These are phyloP conservation scores for Cerceris rybyensis DNA, from an alignment of 2,888 invertebrate species.

Conservation along the genomic window DNA sequence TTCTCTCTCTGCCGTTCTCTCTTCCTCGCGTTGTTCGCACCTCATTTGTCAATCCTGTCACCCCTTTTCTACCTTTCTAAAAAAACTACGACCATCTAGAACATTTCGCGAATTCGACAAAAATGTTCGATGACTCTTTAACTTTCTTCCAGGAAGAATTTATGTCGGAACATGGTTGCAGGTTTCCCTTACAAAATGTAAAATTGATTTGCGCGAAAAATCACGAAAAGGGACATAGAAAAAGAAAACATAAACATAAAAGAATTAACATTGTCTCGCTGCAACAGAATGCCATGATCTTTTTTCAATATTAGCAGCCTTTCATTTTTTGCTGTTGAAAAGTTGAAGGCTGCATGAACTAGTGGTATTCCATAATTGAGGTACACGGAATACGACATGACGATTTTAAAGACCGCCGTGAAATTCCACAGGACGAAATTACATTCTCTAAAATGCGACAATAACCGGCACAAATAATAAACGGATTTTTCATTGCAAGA, in stretches of 20 bases:
- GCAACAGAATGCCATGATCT: not conserved
- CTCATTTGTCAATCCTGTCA: conserved; percentile 17
- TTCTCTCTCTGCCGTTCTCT: conserved; percentile 10
- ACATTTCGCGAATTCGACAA: no score
- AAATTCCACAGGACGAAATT: conserved; percentile 39
- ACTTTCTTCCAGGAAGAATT: no score
- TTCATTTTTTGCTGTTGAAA: conserved; percentile 3
- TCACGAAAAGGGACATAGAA: not conserved
- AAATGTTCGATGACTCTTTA: no score
- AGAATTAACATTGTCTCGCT: conserved; percentile 17
- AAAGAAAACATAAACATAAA: not conserved
- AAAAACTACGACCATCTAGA: not conserved
- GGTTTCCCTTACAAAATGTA: no score
- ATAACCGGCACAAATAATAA: conserved; percentile 16
- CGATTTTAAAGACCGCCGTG: conserved; percentile 33
- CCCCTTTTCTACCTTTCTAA: conserved; percentile 23
- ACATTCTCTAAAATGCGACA: conserved; percentile 43
- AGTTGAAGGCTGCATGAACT: not conserved
- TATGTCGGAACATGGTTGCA: no score
- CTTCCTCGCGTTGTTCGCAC: not conserved
- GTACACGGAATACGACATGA: conserved; percentile 72
- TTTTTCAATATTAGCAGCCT: conserved; percentile 1
- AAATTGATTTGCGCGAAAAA: not conserved
- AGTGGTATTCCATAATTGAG: conserved; percentile 59
- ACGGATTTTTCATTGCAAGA: conserved; percentile 19